Base-by-base conservation (phyloP, 2,113 vertebrate genomes). In the Chunga burmeisteri region DNA sequence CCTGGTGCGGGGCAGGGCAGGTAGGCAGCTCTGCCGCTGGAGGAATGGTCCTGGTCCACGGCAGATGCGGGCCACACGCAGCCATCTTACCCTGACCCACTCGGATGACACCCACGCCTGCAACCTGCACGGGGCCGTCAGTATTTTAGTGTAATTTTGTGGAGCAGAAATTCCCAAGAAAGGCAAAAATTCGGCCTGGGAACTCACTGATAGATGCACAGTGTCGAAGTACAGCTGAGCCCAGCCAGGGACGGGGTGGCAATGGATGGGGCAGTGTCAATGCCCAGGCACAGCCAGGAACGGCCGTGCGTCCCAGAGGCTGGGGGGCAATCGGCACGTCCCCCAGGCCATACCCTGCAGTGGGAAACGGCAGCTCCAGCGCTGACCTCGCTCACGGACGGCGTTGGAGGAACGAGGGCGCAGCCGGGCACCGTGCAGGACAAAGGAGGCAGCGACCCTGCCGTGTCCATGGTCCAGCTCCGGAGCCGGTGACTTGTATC, bases 221-320 rank as follows among this genome's bases (percentile, higher is more conserved):
- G 85, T 46, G 59, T 73, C 88, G 17, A 13, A 40, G 53, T 2
- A 40, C 74, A 53, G 4, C 40, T 0, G 4, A 67, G 72, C 44
- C 15, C 73, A 11, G 56, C 1, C 6, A 58, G 62, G 36, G 71
- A n/a, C 27, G 53, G 75, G 55, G 62, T 47, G 75, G 70, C 71
- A 21, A 17, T 0, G 0, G 92, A 40, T 8, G 90, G 87, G 67
- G 4, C 62, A 3, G 18, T 2, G 56, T 21, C 70, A 10, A 2
- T 13, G 68, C 27, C 56, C 71, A 5, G 73, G 55, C 83, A 34
- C 44, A 50, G 88, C 55, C 46, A 9, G 75, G 42, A 25, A 2
- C 0, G 42, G 71, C 50, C 1, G 1, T 0, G 27, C 8, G 55
- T 44, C 81, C 84, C 34, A 0, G 7, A 6, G 52, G 52, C 53